Evolutionary conservation across 2,797 vertebrate genomes (phyloP), one percentile per base, ranked within the genome.

Genomic region (Furcifer pardalis): DNA sequence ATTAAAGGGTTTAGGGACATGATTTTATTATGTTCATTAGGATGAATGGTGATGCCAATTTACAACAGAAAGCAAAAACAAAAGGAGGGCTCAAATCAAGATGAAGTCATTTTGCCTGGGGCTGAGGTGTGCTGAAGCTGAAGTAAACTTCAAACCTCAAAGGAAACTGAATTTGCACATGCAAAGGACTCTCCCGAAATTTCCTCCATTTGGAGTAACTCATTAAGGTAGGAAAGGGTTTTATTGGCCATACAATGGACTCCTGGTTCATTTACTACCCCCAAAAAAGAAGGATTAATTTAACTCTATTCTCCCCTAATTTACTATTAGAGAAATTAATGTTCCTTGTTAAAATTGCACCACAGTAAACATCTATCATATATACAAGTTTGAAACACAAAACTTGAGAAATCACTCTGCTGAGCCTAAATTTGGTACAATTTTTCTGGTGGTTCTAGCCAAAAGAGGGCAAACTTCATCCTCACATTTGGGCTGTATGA

Each of bases 181-280:
- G 73, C 56, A 84, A 84, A 60, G 59, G n/a, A n/a, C 65, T 81
- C 63, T 69, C 37, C 46, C 56, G 1, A 35, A 76, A 46, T 72
- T 80, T 69, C 68, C 30, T 85, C 84, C 69, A 32, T 44, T 68
- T 65, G 77, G 52, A 79, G 60, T 63, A 84, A 84, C 77, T 84
- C 77, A 79, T 84, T 79, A 79, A 49, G 59, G 71, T 82, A 59
- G 60, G 59, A 82, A 74, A 63, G n/a, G 40, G 30, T 27, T 52
- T 66, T 32, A 76, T 74, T 76, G 72, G 37, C 66, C 72, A 19
- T 42, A 82, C 71, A 74, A 82, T 69, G 62, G 27, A 2, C 21
- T 59, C 46, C 32, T 76, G 52, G 37, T 19, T 42, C 62, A 76
- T 77, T 68, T 46, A 56, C 25, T 30, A 15, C 76, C 82, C 76